phyloP scores from a whole-genome alignment of 2,888 invertebrate species.

The Hyposoter didymator region DNA sequence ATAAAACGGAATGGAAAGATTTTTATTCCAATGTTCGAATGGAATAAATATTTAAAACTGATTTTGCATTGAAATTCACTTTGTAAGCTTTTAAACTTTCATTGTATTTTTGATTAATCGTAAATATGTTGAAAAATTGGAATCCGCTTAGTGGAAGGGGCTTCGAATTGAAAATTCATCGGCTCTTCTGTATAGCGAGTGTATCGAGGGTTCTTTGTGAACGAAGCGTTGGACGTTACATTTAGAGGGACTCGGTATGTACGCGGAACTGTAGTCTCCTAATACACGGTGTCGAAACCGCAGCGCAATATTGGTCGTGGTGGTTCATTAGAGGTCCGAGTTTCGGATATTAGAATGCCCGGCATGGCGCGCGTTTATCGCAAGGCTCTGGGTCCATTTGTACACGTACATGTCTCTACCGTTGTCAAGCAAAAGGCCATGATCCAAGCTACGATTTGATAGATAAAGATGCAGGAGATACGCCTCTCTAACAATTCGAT shows the following conservation, averaged over 20 bases:
- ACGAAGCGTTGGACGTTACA: background rate
- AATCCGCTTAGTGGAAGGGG: background rate
- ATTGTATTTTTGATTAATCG: background rate
- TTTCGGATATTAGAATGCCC: constrained; percentile 79
- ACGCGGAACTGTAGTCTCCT: constrained; percentile 43
- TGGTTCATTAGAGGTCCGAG: constrained; percentile 78
- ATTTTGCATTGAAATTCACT: background rate
- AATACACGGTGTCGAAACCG: constrained; percentile 67
- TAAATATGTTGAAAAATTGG: background rate
- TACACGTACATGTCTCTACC: constrained; percentile 15
- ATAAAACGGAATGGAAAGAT: background rate
- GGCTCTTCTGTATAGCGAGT: background rate
- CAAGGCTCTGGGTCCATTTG: constrained; percentile 29
- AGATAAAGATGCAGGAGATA: background rate
- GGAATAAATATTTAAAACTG: background rate
- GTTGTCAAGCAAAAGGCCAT: constrained; percentile 3
- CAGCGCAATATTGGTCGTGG: constrained; percentile 75
- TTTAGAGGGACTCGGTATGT: constrained; percentile 32
- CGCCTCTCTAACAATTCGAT: background rate
- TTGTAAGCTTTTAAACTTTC: background rate
- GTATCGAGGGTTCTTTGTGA: constrained; percentile 16
- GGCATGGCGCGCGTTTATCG: constrained; percentile 74
- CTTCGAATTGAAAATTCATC: background rate
- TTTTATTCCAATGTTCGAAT: background rate
- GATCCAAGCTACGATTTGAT: background rate